These are phyloP conservation scores for Rhagium mordax DNA, from an alignment of 2,888 invertebrate genomes.

Conservation along the genomic window DNA sequence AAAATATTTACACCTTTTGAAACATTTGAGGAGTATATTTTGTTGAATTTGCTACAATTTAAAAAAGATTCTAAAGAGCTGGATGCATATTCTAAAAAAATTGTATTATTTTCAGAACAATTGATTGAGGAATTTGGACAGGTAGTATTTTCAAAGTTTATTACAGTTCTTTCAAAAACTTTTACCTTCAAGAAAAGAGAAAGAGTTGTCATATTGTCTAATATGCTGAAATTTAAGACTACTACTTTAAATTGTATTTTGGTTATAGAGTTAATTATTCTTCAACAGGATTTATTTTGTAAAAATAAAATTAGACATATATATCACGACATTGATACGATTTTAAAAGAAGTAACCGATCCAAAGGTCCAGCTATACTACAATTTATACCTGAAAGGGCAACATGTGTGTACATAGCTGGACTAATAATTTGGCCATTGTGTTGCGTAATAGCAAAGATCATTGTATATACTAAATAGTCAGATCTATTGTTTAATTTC, in stretches of 20 bases:
- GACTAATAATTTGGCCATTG: neutral
- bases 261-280: conserved; percentile 11
- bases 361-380: conserved; percentile 6
- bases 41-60: conserved; percentile 16
- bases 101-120: conserved; percentile 22
- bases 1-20: conserved; percentile 5
- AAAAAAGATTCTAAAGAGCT: neutral
- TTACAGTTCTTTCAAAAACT: neutral
- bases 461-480: too few species aligned
- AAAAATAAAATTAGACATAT: neutral
- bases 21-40: conserved; percentile 9
- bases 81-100: neutral
- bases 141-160: conserved; percentile 1
- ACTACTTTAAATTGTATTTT: conserved; percentile 6
- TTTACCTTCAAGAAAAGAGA: neutral
- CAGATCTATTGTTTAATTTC: too few species aligned
- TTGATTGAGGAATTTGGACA: conserved; percentile 5
- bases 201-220: neutral
- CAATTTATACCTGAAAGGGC: conserved; percentile 11
- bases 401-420: neutral
- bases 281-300: conserved; percentile 11
- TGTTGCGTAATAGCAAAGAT: too few species aligned
- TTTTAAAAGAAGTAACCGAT: conserved; percentile 5
- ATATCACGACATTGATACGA: conserved; percentile 1
- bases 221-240: conserved; percentile 21